Conservation (phyloP, 2,113 vertebrate species). For the Platysteira castanea region DNA sequence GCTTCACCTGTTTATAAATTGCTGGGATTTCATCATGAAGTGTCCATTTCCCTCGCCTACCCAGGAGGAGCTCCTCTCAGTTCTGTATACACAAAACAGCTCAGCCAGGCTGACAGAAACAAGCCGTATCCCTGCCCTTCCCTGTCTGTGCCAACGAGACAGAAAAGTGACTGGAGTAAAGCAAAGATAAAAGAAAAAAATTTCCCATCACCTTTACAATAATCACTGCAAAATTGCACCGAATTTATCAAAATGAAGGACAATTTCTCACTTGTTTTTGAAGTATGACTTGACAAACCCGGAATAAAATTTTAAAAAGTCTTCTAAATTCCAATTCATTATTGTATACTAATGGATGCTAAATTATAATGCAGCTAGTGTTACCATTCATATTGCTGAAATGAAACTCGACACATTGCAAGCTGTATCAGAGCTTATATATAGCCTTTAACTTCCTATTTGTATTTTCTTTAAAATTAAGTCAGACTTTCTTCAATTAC, state of each 20-base stretch:
- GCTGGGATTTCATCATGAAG: neutral
- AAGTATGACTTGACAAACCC: neutral
- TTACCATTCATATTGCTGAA: neutral
- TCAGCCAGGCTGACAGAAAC: neutral
- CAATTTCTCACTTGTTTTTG: neutral
- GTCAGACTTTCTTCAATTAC: neutral
- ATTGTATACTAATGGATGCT: neutral
- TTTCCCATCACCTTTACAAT: neutral
- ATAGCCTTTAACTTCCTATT: neutral
- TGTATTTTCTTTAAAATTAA: neutral
- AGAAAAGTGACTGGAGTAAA: neutral
- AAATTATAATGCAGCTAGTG: neutral
- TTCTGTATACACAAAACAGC: neutral
- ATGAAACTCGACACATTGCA: neutral
- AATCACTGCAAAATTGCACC: neutral
- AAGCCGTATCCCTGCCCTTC: neutral
- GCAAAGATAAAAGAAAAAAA: neutral
- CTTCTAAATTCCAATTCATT: neutral
- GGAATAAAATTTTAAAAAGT: neutral
- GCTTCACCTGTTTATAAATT: neutral
- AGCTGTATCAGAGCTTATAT: neutral
- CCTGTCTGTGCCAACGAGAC: rapidly evolving
- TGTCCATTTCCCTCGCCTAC: neutral
- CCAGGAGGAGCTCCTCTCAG: neutral
- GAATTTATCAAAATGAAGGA: neutral